These are phyloP conservation scores for Polia nebulosa DNA, from an alignment of 2,888 invertebrate species.

Conservation along the genomic window DNA sequence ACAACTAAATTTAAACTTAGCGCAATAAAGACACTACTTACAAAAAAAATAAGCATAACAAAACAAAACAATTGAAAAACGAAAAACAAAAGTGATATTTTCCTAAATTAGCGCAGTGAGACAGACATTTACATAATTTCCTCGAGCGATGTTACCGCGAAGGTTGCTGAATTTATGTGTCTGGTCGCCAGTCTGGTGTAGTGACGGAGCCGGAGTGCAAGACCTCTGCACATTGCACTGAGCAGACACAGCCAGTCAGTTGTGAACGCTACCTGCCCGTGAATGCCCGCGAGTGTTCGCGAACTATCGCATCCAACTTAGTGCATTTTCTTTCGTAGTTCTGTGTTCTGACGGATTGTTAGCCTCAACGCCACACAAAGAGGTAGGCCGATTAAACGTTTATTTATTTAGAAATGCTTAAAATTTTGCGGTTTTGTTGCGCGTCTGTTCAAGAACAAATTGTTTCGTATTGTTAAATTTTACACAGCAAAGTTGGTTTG, in stretches of 20 bases:
- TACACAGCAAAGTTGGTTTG: slow-evolving; percentile 34
- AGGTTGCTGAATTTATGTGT: slow-evolving; percentile 74
- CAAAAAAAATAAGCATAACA: slow-evolving; percentile 14
- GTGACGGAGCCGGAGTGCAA: slow-evolving; percentile 48
- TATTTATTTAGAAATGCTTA: slow-evolving; percentile 33
- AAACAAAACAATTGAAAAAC: slow-evolving; percentile 9
- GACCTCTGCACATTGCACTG: slow-evolving; percentile 63
- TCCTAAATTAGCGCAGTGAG: slow-evolving; percentile 40
- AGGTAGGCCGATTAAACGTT: slow-evolving; percentile 56
- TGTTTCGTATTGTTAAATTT: slow-evolving; percentile 32
- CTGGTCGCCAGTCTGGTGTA: slow-evolving; percentile 64
- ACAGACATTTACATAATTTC: slow-evolving; percentile 66
- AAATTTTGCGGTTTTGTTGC: slow-evolving; percentile 18
- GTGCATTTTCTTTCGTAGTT: slow-evolving; percentile 63
- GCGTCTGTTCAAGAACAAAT: slow-evolving; percentile 22
- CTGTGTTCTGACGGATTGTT: slow-evolving; percentile 66
- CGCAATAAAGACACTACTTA: background rate
- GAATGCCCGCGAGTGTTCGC: slow-evolving; percentile 37
- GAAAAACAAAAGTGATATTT: slow-evolving; percentile 34
- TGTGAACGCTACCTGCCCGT: slow-evolving; percentile 49
- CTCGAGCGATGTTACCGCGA: slow-evolving; percentile 54
- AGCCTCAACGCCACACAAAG: slow-evolving; percentile 47
- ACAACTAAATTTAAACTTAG: background rate
- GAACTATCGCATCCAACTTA: slow-evolving; percentile 61
- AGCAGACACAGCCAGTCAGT: slow-evolving; percentile 69